Evolutionary conservation across 2,113 vertebrate species (phyloP), one percentile per base, ranked within the genome.

Genomic region (Serilophus lunatus): DNA sequence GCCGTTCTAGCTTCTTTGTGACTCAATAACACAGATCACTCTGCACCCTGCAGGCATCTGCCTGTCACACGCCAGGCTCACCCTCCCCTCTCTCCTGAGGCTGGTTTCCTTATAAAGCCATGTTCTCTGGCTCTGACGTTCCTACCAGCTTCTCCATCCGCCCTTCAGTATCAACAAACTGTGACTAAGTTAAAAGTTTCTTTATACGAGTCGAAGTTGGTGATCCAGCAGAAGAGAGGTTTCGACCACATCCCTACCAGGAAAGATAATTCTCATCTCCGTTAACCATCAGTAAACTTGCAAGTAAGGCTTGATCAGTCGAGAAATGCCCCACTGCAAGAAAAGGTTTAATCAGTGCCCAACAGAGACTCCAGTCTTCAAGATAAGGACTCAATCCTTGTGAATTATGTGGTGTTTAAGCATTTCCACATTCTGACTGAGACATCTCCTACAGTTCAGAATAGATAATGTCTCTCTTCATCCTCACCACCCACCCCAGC

Each of bases 91-190:
- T 0, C 3, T 82, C 31, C 47, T 36, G 31, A 83, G 36, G 10
- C 29, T 82, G 28, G 9, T 63, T 90, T 85, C 38, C 36, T 51
- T 29, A 64, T 0, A 1, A 24, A 19, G 20, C 42, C 36, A 26
- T 0, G 14, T 29, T 18, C 29, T 0, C 0, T 20, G 53, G 13
- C 36, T 69, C 78, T 78, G 63, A 83, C 36, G n/a, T 14, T 89
- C 56, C 24, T 53, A 79, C 26, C 40, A 71, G 10, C 35, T 66
- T 56, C 31, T 35, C 33, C 31, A 72, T 53, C 4, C 12, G 7
- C 5, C 5, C 8, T 86, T 86, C 47, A 78, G 4, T 3, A 36
- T 35, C 33, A 74, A 35, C 6, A 28, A 89, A 15, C 9, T 36
- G 35, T 63, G 71, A 72, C 15, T 42, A 54, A 63, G 17, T 47